Percentiles rank a stretch among this genome's conserved stretches.
Evolutionary conservation across 2,888 invertebrate genomes (phyloP).

Genomic region (Rhabditophanes sp.): DNA sequence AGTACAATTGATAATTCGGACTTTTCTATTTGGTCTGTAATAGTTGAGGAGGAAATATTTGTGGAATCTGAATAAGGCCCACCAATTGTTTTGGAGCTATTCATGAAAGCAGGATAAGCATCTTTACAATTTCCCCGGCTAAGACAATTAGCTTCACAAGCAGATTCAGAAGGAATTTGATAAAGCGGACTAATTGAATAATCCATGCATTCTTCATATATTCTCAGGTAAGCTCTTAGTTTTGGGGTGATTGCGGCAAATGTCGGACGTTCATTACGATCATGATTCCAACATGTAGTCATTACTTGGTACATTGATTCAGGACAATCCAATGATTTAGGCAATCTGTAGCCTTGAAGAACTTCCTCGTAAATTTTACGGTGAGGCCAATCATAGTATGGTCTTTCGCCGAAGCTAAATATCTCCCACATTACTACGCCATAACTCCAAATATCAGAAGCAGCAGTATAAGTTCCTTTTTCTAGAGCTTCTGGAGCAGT

Average conservation of each 20-base stretch:
- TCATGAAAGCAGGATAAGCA: no score
- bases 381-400: constrained; percentile 99
- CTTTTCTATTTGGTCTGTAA: no score
- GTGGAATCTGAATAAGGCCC: no score
- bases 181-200: no score
- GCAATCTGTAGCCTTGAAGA: constrained; percentile 67
- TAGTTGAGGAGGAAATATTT: no score
- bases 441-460: constrained; percentile 98
- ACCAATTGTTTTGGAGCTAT: no score
- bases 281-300: constrained; percentile 98
- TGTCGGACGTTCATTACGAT: constrained; percentile 49
- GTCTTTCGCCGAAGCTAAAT: constrained; percentile 80
- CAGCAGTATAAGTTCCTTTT: constrained; percentile 65
- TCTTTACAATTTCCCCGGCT: no score
- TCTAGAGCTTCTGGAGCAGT: constrained; percentile 33
- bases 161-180: no score
- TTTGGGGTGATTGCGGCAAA: constrained; percentile 23
- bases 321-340: constrained; percentile 66
- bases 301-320: constrained; percentile 92
- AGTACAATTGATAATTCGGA: no score
- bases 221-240: constrained; percentile 9
- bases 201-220: constrained; percentile 9
- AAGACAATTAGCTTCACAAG: no score
- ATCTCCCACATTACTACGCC: constrained; percentile 99
- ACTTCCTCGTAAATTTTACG: constrained; percentile 97